phyloP scores from a whole-genome alignment of 53 echinoderm and acorn worm genomes.

The Holothuria leucospilota region DNA sequence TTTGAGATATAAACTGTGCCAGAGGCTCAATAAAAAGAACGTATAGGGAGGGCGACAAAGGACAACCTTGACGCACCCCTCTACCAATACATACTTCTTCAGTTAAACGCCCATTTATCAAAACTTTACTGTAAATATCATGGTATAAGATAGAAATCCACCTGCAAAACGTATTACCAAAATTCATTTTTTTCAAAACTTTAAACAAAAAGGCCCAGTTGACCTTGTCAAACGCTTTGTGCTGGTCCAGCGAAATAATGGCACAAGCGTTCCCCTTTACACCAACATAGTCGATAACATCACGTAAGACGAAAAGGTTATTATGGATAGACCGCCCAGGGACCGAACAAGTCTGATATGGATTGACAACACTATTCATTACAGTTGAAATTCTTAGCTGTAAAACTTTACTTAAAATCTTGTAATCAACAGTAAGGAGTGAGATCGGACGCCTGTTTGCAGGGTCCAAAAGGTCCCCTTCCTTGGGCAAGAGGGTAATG shows the following conservation, averaged over 20 bases:
- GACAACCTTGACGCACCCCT: slow-evolving; percentile 53
- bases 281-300: slow-evolving; percentile 39
- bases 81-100: neutral
- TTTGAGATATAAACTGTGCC: slow-evolving; percentile 31
- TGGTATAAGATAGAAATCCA: slow-evolving; percentile 54
- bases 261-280: slow-evolving; percentile 42
- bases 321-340: slow-evolving; percentile 63
- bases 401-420: neutral
- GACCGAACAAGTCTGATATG: slow-evolving; percentile 62
- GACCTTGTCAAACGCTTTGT: too few species aligned
- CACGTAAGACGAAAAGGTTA: slow-evolving; percentile 60
- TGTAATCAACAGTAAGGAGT: slow-evolving; percentile 32
- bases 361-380: slow-evolving; percentile 35
- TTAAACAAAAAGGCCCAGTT: slow-evolving; percentile 50
- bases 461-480: neutral
- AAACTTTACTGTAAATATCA: slow-evolving; percentile 34
- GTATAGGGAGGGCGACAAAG: too few species aligned
- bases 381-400: slow-evolving; percentile 33
- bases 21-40: slow-evolving; percentile 53
- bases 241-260: too few species aligned
- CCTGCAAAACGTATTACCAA: slow-evolving; percentile 14
- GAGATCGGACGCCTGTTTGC: slow-evolving; percentile 31
- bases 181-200: slow-evolving; percentile 21
- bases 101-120: slow-evolving; percentile 32
- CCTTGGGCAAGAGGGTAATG: slow-evolving; percentile 60